These are phyloP conservation scores for Apostichopus leukothele DNA, from an alignment of 53 echinoderm and acorn worm species.

Conservation along the genomic window DNA sequence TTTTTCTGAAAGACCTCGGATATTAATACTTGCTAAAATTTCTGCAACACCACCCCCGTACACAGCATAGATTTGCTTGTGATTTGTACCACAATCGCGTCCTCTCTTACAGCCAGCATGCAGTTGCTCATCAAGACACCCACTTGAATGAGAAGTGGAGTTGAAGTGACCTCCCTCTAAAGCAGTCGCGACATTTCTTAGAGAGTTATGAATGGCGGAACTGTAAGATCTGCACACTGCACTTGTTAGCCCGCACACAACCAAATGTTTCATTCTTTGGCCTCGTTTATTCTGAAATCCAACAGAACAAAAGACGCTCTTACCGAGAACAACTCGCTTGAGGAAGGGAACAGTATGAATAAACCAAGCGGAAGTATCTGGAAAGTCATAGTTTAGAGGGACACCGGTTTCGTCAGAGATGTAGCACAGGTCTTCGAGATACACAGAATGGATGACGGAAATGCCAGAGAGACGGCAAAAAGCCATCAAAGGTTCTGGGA, in stretches of 20 bases:
- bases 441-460: constrained; percentile 29
- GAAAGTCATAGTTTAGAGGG: constrained; percentile 2
- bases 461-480: constrained; percentile 3
- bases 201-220: constrained; percentile 2
- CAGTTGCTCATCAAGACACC: background rate
- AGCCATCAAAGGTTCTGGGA: constrained; percentile 20
- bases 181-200: background rate
- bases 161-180: background rate
- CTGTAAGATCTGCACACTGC: constrained; percentile 19
- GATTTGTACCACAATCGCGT: background rate
- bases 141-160: background rate
- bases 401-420: constrained; percentile 11
- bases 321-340: constrained; percentile 13
- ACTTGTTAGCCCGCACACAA: constrained; percentile 16
- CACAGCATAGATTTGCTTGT: background rate
- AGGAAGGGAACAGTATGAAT: background rate
- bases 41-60: constrained; percentile 20
- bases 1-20: background rate
- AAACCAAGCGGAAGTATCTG: background rate
- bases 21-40: background rate
- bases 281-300: constrained; percentile 5
- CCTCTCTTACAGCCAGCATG: background rate
- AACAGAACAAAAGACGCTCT: background rate
- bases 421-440: background rate
- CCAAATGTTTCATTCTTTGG: constrained; percentile 8